phyloP scores from a whole-genome alignment of 2,113 vertebrate species.

The Pitta sordida region DNA sequence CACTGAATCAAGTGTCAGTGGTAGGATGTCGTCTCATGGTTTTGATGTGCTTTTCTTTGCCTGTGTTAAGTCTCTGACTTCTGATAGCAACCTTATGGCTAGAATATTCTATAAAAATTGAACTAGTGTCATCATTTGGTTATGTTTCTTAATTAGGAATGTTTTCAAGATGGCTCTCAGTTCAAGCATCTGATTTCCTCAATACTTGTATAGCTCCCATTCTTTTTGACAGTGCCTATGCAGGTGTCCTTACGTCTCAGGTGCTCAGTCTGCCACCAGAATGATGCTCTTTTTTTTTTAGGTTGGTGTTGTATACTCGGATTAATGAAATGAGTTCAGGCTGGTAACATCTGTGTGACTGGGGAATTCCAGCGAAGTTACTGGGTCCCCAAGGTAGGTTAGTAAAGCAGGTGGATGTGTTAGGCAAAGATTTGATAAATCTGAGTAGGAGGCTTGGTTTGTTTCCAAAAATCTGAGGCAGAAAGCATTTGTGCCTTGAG shows the following conservation, averaged over 20 bases:
- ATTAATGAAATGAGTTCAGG: background rate
- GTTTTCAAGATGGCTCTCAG: background rate
- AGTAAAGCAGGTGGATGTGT: background rate
- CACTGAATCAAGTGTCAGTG: background rate
- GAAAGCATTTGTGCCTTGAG: background rate
- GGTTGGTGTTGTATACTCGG: background rate
- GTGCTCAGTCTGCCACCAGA: background rate
- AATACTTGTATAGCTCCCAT: background rate
- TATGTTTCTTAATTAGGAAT: background rate
- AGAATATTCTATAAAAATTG: background rate
- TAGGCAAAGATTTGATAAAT: background rate
- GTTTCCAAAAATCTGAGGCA: background rate
- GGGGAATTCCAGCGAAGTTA: background rate
- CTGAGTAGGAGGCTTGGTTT: background rate
- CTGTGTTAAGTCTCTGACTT: background rate
- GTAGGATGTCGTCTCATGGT: background rate
- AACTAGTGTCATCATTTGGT: background rate
- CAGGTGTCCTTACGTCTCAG: background rate
- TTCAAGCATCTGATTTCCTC: background rate
- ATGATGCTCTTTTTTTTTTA: background rate
- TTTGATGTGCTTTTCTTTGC: background rate
- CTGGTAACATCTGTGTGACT: background rate
- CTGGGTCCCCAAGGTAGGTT: accelerated
- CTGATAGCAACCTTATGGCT: background rate
- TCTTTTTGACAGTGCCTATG: background rate